Conservation (phyloP, 2,113 vertebrate species). For the Panthera uncia region DNA sequence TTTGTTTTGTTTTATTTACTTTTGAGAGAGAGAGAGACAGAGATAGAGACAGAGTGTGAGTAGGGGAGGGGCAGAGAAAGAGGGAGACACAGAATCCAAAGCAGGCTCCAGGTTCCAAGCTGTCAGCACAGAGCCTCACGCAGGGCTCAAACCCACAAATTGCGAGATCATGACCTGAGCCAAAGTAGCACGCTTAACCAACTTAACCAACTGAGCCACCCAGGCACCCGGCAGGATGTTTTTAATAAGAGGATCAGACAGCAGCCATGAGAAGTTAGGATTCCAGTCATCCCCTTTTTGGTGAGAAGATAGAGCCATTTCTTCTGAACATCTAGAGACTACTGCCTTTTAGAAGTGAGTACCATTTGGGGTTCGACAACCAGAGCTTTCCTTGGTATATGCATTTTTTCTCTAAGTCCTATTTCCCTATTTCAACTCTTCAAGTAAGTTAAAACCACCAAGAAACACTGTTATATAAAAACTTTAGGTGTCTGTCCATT, state of each 20-base stretch:
- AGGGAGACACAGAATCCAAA: no score
- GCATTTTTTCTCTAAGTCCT: background rate
- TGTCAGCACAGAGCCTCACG: no score
- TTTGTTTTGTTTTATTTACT: no score
- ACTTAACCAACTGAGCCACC: no score
- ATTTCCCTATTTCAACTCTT: background rate
- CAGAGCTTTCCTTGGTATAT: background rate
- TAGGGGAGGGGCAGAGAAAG: no score
- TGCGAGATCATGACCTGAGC: no score
- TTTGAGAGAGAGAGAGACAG: no score
- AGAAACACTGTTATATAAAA: background rate
- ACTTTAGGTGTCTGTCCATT: background rate
- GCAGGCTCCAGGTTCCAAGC: no score
- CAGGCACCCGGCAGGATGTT: background rate
- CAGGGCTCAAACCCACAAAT: no score
- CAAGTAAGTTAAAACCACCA: background rate
- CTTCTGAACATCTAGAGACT: background rate
- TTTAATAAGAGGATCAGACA: background rate
- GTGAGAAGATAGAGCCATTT: background rate
- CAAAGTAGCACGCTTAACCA: no score
- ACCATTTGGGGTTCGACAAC: background rate
- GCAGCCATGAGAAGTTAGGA: background rate
- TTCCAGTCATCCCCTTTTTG: background rate
- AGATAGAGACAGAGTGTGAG: no score
- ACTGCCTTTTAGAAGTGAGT: background rate